Evolutionary conservation across 37 sponge, comb jelly and placozoan species (phyloP).

Genomic region (Beroe forskalii): DNA sequence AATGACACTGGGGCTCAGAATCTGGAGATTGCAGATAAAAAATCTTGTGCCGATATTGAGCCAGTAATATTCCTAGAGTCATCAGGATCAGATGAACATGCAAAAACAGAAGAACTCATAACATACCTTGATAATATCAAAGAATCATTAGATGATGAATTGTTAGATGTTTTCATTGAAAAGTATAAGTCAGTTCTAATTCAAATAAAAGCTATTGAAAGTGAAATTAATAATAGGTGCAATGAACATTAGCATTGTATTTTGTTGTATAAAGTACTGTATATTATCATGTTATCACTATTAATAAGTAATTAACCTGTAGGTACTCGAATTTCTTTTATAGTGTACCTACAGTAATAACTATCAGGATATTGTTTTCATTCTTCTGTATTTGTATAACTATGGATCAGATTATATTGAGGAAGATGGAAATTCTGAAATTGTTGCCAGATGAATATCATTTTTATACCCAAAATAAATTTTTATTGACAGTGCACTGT

Average conservation of each 20-base stretch:
- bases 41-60: not conserved
- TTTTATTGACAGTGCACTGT: no score
- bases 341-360: no score
- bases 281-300: not conserved
- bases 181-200: not conserved
- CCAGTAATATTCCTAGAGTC: not conserved
- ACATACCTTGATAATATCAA: constrained; percentile 20
- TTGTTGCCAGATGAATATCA: no score
- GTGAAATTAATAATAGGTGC: not conserved
- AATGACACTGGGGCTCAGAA: not conserved
- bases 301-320: no score
- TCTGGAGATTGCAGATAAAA: not conserved
- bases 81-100: not conserved
- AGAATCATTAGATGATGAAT: constrained; percentile 21
- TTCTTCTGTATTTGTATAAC: no score
- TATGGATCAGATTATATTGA: no score
- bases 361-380: no score
- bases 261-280: not conserved
- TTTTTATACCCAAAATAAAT: no score
- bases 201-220: constrained; percentile 49
- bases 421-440: no score
- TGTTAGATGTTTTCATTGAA: constrained; percentile 21
- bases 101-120: constrained; percentile 5
- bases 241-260: not conserved
- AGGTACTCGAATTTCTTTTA: no score